A percentile compares a stretch with the other conserved stretches of the same genome.
These are phyloP conservation scores for Epiblema foenella DNA, from an alignment of 2,888 invertebrate genomes.

Conservation along the genomic window DNA sequence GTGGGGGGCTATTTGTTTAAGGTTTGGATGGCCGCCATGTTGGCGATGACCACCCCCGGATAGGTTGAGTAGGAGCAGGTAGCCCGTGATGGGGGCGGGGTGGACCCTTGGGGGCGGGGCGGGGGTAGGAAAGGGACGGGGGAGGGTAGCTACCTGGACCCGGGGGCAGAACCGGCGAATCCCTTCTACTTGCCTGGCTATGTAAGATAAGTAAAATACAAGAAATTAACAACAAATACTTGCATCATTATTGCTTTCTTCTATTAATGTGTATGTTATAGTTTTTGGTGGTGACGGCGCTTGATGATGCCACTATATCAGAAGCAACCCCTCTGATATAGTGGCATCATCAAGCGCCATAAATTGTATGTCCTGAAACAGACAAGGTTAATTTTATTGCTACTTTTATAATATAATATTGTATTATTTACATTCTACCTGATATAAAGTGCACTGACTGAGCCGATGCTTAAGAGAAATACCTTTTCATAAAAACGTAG, in stretches of 20 bases:
- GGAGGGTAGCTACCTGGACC: no score
- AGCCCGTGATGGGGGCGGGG: no score
- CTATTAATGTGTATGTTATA: neutral
- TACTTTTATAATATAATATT: neutral
- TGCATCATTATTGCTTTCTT: neutral
- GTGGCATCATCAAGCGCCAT: neutral
- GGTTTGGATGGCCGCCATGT: no score
- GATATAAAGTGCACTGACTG: neutral
- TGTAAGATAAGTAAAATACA: no score
- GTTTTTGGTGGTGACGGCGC: neutral
- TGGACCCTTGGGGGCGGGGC: no score
- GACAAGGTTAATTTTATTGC: neutral
- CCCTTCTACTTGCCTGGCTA: no score
- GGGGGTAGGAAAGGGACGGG: no score
- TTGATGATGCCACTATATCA: neutral
- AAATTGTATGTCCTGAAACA: neutral
- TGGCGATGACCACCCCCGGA: no score
- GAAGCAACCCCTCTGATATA: no score
- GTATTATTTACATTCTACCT: constrained; percentile 1
- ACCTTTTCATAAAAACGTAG: neutral
- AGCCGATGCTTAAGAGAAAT: neutral
- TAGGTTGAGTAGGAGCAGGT: no score
- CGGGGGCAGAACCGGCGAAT: no score
- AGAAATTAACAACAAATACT: neutral
- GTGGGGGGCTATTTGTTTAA: no score